Conservation (phyloP, 2,797 vertebrate genomes). For the Cirrhinus mrigala region DNA sequence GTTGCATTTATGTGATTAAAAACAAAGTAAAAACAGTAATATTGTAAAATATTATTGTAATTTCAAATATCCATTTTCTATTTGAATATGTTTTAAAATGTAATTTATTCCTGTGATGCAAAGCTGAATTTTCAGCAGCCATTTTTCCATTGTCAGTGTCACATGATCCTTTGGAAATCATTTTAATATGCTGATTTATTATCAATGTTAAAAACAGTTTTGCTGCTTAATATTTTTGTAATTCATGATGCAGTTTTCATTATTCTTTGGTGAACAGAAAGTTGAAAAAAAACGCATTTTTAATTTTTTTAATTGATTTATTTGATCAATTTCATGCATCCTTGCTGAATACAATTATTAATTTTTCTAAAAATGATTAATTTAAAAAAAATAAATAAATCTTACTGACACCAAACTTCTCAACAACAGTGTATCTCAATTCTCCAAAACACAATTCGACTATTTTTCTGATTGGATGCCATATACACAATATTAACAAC, state of each 20-base stretch:
- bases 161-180: background rate
- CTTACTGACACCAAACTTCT: background rate
- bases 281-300: no score
- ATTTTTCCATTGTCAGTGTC: background rate
- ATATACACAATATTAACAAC: background rate
- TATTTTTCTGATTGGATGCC: background rate
- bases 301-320: no score
- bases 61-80: background rate
- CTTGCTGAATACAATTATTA: background rate
- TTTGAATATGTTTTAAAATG: background rate
- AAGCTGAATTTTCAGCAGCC: background rate
- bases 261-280: background rate
- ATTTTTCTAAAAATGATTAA: background rate
- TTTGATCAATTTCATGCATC: background rate
- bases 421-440: background rate
- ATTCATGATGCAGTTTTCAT: background rate
- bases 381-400: no score
- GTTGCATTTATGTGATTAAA: background rate
- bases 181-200: no score
- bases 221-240: no score
- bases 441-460: conserved; percentile 22
- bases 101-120: background rate
- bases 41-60: background rate
- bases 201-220: no score
- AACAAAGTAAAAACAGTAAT: background rate